Conservation (phyloP, 2,797 vertebrate genomes). For the Momotus momota region DNA sequence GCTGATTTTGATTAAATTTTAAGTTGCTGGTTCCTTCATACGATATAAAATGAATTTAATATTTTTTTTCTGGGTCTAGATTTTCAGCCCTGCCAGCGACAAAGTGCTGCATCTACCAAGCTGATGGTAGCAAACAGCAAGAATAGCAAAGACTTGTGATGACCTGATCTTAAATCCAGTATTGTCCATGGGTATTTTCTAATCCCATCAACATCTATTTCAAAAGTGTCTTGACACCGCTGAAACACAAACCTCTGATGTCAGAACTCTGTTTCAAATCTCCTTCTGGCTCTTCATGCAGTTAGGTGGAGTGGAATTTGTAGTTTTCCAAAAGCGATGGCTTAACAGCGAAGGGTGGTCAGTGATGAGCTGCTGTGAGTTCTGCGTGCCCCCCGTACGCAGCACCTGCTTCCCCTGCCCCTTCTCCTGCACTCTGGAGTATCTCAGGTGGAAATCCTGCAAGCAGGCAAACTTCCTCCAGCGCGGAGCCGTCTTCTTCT, state of each 20-base stretch:
- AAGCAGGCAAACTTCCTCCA: not conserved
- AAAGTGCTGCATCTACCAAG: not conserved
- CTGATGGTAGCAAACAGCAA: not conserved
- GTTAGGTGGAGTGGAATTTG: not conserved
- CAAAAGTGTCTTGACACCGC: not conserved
- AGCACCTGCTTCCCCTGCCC: not conserved
- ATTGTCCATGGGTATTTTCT: not conserved
- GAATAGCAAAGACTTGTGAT: not conserved
- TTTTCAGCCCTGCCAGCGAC: not conserved
- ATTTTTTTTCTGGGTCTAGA: not conserved
- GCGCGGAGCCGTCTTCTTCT: not conserved
- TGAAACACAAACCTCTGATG: not conserved
- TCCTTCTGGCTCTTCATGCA: not conserved
- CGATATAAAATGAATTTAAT: not conserved
- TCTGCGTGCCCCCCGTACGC: not conserved
- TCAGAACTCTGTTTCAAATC: not conserved
- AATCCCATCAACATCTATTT: not conserved
- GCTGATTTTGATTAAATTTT: not conserved
- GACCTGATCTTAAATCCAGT: not conserved
- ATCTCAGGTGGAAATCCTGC: slow-evolving; percentile 30
- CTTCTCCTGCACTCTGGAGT: not conserved
- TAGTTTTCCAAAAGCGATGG: not conserved
- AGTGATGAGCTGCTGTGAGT: not conserved
- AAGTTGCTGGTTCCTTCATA: not conserved
- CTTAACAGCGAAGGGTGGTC: not conserved